Conservation (phyloP, 1,140 invertebrate genomes). For the Wasmannia auropunctata region DNA sequence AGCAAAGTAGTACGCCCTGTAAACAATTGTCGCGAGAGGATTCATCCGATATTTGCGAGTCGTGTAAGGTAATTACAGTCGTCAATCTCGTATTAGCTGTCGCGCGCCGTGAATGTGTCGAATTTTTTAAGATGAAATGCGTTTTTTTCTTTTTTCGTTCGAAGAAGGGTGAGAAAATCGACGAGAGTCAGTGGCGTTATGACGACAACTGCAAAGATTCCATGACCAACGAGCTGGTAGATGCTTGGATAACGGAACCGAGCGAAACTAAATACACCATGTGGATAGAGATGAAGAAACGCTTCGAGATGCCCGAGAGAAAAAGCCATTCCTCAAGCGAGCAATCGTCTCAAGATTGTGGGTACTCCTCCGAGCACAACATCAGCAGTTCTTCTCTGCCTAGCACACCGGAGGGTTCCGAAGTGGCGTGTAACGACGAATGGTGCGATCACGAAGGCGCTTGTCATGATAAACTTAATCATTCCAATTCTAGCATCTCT, state of each 20-base stretch:
- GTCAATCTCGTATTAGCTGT: background rate
- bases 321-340: constrained; percentile 88
- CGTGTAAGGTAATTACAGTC: constrained; percentile 68
- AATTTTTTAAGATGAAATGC: constrained; percentile 31
- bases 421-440: constrained; percentile 93
- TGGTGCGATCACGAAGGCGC: constrained; percentile 92
- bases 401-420: constrained; percentile 93
- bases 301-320: constrained; percentile 77
- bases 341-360: constrained; percentile 91
- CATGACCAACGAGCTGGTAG: constrained; percentile 74
- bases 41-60: constrained; percentile 67
- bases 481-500: constrained; percentile 79
- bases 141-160: constrained; percentile 22
- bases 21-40: constrained; percentile 67
- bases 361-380: constrained; percentile 92
- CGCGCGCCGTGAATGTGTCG: background rate
- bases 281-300: constrained; percentile 82
- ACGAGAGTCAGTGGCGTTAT: constrained; percentile 61
- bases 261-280: constrained; percentile 75
- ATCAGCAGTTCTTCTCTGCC: constrained; percentile 90
- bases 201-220: constrained; percentile 69
- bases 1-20: constrained; percentile 17
- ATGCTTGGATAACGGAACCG: constrained; percentile 78
- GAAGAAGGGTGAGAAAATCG: constrained; percentile 69
- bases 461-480: constrained; percentile 83